Evolutionary conservation across 1,140 invertebrate species (phyloP).

Genomic region (Drosophila busckii): DNA sequence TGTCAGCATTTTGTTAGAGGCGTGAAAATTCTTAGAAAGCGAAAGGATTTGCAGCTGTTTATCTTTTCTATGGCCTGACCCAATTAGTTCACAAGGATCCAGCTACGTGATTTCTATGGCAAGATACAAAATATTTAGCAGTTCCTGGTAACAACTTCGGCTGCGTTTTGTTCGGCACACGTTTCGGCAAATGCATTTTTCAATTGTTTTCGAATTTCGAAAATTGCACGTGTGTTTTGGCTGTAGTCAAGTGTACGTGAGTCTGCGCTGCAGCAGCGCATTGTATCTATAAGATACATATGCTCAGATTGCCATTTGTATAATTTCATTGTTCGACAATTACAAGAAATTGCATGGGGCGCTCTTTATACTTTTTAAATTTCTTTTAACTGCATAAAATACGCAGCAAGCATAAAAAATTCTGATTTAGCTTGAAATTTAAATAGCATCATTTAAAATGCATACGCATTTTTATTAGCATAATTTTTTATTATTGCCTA

Average conservation of each 20-base stretch:
- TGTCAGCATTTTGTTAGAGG: too few relatives aligned
- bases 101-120: conserved; percentile 62
- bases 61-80: neutral
- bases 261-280: neutral
- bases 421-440: too few relatives aligned
- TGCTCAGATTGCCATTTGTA: conserved; percentile 2
- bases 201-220: conserved; percentile 12
- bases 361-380: too few relatives aligned
- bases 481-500: too few relatives aligned
- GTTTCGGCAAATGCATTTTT: conserved; percentile 19
- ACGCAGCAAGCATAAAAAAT: too few relatives aligned
- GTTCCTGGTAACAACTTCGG: too few relatives aligned
- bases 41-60: conserved; percentile 57
- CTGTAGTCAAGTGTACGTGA: conserved; percentile 23
- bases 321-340: too few relatives aligned
- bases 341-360: too few relatives aligned
- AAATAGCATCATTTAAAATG: too few relatives aligned
- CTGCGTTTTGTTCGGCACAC: conserved; percentile 48
- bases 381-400: too few relatives aligned
- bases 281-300: neutral
- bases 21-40: conserved; percentile 40
- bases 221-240: conserved; percentile 9
- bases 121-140: conserved; percentile 58
- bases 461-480: too few relatives aligned
- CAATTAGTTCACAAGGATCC: conserved; percentile 45